A percentile compares a stretch with the other conserved stretches of the same genome.
Conservation (phyloP, 2,113 vertebrate species). For the Sebastes schlegelii region DNA sequence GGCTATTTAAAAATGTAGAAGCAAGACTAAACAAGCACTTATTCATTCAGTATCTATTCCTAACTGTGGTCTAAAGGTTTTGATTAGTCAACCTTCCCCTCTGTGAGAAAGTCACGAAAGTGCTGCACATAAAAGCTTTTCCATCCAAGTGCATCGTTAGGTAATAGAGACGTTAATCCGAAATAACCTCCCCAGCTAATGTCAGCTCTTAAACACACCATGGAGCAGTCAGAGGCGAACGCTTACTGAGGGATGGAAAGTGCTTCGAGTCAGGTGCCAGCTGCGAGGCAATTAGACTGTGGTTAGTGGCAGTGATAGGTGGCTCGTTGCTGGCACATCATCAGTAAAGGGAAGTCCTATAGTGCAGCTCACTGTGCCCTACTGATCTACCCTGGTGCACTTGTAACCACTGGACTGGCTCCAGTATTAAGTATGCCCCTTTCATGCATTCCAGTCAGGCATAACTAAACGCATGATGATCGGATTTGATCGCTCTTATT, state of each 20-base stretch:
- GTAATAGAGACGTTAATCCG: slow-evolving; percentile 47
- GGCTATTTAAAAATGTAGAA: slow-evolving; percentile 15
- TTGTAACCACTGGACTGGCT: slow-evolving; percentile 7
- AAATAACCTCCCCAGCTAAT: slow-evolving; percentile 45
- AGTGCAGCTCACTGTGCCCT: slow-evolving; percentile 15
- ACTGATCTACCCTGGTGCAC: slow-evolving; percentile 6
- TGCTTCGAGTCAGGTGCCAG: slow-evolving; percentile 50
- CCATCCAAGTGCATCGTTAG: slow-evolving; percentile 29
- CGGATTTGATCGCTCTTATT: slow-evolving; percentile 12
- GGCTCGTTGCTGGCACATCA: slow-evolving; percentile 55
- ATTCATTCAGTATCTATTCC: slow-evolving; percentile 13
- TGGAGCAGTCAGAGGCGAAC: slow-evolving; percentile 33
- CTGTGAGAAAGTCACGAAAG: slow-evolving; percentile 24
- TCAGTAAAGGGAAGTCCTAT: slow-evolving; percentile 27
- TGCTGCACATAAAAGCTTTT: slow-evolving; percentile 22
- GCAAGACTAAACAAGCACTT: slow-evolving; percentile 28
- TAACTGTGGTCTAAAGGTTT: slow-evolving; percentile 23
- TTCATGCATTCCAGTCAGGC: slow-evolving; percentile 51
- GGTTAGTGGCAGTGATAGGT: slow-evolving; percentile 36
- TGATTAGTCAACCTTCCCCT: slow-evolving; percentile 8
- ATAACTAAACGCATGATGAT: slow-evolving; percentile 16
- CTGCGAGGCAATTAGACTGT: slow-evolving; percentile 44
- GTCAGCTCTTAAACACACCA: slow-evolving; percentile 39
- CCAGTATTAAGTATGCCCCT: slow-evolving; percentile 20
- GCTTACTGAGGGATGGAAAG: slow-evolving; percentile 18